A percentile compares a stretch with the other conserved stretches of the same genome.
Evolutionary conservation across 2,113 vertebrate species (phyloP).

Genomic region (Diadophis punctatus): DNA sequence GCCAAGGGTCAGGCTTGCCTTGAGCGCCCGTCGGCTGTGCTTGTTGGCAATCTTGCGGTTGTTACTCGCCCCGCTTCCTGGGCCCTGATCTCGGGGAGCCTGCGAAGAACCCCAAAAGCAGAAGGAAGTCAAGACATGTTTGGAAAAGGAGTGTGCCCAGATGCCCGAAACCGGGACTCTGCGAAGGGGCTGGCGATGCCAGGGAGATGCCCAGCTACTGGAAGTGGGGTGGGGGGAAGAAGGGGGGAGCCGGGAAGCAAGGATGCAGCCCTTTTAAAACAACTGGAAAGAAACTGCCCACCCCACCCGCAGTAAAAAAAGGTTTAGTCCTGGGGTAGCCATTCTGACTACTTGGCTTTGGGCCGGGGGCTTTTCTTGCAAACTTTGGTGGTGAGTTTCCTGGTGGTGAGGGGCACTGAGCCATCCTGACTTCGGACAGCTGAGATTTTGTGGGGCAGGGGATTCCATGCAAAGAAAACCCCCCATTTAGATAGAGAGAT

Average conservation of each 20-base stretch:
- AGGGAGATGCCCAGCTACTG: background rate
- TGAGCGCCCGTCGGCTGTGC: conserved; percentile 88
- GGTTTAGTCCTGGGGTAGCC: background rate
- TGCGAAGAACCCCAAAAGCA: background rate
- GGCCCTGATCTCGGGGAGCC: conserved; percentile 43
- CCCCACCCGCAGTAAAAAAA: background rate
- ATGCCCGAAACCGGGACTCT: background rate
- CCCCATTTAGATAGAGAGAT: background rate
- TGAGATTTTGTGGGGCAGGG: background rate
- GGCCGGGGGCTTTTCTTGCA: background rate
- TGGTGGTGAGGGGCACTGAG: background rate
- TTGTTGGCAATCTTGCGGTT: conserved; percentile 79
- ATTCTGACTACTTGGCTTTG: too few species aligned
- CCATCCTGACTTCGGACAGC: background rate
- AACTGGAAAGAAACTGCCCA: background rate
- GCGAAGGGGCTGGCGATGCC: background rate
- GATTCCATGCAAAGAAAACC: background rate
- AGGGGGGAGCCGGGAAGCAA: background rate
- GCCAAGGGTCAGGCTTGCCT: conserved; percentile 93
- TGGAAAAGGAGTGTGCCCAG: background rate
- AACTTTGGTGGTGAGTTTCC: background rate
- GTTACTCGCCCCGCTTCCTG: conserved; percentile 66
- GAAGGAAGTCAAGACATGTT: background rate
- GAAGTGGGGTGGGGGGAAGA: background rate
- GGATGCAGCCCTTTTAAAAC: background rate